Base-by-base conservation (phyloP, 2,113 vertebrate genomes). In the Scartelaos histophorus region DNA sequence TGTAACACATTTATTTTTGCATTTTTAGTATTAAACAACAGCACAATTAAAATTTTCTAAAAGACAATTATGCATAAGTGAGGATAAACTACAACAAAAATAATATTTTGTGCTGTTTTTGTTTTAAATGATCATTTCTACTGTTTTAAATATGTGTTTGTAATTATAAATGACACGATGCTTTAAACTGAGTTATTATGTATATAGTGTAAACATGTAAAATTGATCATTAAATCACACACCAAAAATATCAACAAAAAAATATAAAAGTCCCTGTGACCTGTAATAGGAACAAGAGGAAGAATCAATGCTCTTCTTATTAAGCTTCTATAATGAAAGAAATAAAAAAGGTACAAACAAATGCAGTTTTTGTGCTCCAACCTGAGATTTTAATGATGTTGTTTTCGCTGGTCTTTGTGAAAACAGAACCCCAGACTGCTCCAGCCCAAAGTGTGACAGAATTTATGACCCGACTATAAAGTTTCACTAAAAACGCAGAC, bases 321-420 rank as follows among this genome's bases (percentile, higher is more conserved):
- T 34, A 61, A 9, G 13, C 25, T 17, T 34, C 15, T 17, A 34
- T 61, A 17, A 17, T n/a, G 10, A 9, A 10, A 38, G 3, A 64
- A 4, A 60, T 81, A 13, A 15, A 73, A 73, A 47, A n/a, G 64
- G 16, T 15, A n/a, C 22, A 9, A 68, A 15, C 21, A 0, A 19
- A 16, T 10, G 38, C 60, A 34, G 75, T 38, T 17, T 6, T 29
- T 61, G 58, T 34, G 25, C 58, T 47, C n/a, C 43, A 53, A 57
- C 22, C 60, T 78, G 61, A 12, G 38, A 1, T 57, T 61, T 73
- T 54, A 47, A 24, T 62, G 10, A 49, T 74, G 25, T 70, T 80
- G 78, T 67, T 76, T 80, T 72, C 49, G 13, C 45, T 70, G 34
- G 64, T 35, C 51, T 66, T 75, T 61, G 71, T 67, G 56, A 78